Evolutionary conservation across 2,113 vertebrate genomes (phyloP).

Genomic region (Eretmochelys imbricata): DNA sequence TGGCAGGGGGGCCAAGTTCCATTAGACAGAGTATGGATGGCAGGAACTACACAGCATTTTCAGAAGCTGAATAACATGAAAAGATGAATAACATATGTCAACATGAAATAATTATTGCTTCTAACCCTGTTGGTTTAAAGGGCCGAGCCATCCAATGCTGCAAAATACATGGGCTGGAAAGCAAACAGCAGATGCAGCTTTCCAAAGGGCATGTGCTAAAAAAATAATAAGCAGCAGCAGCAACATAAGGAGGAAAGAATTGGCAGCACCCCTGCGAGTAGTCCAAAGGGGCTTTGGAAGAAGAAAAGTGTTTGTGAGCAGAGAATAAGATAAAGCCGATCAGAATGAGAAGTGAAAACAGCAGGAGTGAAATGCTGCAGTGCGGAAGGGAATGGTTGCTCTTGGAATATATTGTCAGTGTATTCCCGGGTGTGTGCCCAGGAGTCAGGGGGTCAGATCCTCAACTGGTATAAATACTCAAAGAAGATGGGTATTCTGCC

Average conservation of each 20-base stretch:
- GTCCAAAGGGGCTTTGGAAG: neutral
- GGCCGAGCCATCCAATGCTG: neutral
- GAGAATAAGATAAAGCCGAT: neutral
- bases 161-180: neutral
- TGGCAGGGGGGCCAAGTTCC: neutral
- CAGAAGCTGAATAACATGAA: neutral
- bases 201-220: neutral
- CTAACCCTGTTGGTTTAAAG: neutral
- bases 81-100: neutral
- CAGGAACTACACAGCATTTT: neutral
- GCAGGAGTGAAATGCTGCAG: neutral
- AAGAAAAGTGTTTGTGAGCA: neutral
- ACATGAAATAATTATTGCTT: neutral
- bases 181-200: neutral
- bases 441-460: neutral
- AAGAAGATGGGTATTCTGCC: neutral
- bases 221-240: neutral
- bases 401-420: neutral
- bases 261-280: neutral
- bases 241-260: neutral
- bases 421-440: neutral
- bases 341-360: neutral
- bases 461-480: neutral
- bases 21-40: neutral
- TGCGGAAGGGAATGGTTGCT: neutral